Base-by-base conservation (phyloP, 2,797 vertebrate genomes). In the Austrolebias charrua region DNA sequence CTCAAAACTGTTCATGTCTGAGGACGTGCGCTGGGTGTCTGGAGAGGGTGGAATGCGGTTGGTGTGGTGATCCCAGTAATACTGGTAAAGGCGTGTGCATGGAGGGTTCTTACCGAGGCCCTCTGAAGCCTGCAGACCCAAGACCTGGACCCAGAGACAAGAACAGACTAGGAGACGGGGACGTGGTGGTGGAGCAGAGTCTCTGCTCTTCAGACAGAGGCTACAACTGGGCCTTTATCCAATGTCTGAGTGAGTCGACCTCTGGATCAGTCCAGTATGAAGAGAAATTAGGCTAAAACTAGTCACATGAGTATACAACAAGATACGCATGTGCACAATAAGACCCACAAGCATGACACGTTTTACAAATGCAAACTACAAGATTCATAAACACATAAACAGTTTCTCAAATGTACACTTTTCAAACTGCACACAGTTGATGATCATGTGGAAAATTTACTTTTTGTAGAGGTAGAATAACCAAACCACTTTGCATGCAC, bases 1-100 rank as follows among this genome's bases (percentile, higher is more conserved):
- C 95, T 86, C 94, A 95, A 85, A 96, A 97, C 83, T 98, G 96
- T 71, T 95, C 95, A 0, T 95, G 95, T n/a, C 82, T 95, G 78
- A 91, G 94, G 82, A 96, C 94, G 0, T 96, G 96, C 2, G 81
- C 87, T 0, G 94, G 95, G 12, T 98, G 96, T 65, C 79, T 97
- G 89, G 94, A 95, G 4, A 91, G 96, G 69, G 95, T 94, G 0
- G 95, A 95, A 0, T 97, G 96, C 0, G 96, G 96, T 2, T 98
- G 95, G 96, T 97, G 96, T 46, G 95, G 94, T 0, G 95, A 98
- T 29, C 95, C 95, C 54, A 95, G 91, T 9, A 94, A 96, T 76
- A 97, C 96, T 0, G 96, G 96, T 11, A 92, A 86, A 69, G 95
- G 96, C 0, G 89, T 93, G 2, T 97, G 95, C 69, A 76, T 92